Percentiles rank a stretch among this genome's conserved stretches.
Evolutionary conservation across 2,888 invertebrate species (phyloP).

Genomic region (Sclerodermus sp.): DNA sequence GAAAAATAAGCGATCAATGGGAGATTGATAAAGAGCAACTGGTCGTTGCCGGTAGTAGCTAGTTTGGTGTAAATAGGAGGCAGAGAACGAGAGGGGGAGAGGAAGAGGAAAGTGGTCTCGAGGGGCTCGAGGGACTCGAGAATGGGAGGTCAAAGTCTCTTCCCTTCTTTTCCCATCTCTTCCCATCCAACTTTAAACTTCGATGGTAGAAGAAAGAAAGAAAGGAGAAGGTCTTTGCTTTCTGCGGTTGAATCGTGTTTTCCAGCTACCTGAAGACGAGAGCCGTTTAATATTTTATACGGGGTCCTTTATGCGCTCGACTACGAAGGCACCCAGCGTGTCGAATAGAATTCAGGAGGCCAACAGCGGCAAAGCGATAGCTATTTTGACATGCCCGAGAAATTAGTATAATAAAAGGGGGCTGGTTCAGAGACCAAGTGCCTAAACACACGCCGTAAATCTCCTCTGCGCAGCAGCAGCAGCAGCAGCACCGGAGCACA

Average conservation of each 20-base stretch:
- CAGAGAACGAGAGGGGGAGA: no score
- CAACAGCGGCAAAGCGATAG: slow-evolving; percentile 26
- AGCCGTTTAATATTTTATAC: slow-evolving; percentile 45
- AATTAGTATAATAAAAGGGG: slow-evolving; percentile 55
- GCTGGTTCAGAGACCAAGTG: slow-evolving; percentile 39
- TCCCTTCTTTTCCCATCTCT: no score
- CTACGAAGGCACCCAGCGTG: slow-evolving; percentile 52
- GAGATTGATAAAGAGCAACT: no score
- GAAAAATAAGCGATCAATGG: no score
- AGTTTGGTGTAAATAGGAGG: no score
- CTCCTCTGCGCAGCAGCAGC: slow-evolving; percentile 20
- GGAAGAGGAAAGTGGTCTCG: no score
- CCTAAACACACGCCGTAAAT: slow-evolving; percentile 56
- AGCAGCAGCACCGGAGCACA: no score
- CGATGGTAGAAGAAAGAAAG: no score
- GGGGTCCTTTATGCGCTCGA: slow-evolving; percentile 47
- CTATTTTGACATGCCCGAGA: slow-evolving; percentile 54
- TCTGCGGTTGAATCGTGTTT: slow-evolving; percentile 20
- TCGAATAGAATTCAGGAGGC: slow-evolving; percentile 49
- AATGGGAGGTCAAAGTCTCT: no score
- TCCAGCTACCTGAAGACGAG: slow-evolving; percentile 29
- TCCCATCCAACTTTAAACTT: no score
- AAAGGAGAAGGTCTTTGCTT: slow-evolving; percentile 24
- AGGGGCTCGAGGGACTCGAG: no score
- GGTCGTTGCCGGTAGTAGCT: no score